Evolutionary conservation across 2,113 vertebrate genomes (phyloP).

Genomic region (Cervus canadensis): DNA sequence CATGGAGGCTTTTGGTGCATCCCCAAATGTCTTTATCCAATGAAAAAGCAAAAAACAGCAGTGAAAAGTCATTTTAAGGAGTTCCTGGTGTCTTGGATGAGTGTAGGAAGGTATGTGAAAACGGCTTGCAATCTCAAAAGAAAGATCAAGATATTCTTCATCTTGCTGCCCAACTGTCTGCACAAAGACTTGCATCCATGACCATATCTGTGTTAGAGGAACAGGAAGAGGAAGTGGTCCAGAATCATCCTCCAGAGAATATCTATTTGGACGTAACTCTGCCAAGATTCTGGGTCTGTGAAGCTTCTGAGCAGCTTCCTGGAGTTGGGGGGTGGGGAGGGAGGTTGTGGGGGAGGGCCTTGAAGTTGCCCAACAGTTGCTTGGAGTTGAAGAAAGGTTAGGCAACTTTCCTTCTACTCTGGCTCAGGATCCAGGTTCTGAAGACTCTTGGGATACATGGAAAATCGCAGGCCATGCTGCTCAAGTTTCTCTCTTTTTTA

Average conservation of each 20-base stretch:
- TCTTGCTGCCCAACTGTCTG: not conserved
- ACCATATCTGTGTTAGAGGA: rapidly evolving
- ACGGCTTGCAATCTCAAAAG: rapidly evolving
- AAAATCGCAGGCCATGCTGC: rapidly evolving
- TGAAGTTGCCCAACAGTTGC: not conserved
- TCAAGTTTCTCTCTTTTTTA: rapidly evolving
- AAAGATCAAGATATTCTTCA: rapidly evolving
- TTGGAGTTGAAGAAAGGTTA: not conserved
- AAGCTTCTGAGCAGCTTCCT: no score
- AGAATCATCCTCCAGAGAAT: rapidly evolving
- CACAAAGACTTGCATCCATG: rapidly evolving
- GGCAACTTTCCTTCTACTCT: rapidly evolving
- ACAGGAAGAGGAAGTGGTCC: not conserved
- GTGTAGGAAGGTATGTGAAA: rapidly evolving
- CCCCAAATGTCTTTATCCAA: no score
- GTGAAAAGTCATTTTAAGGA: no score
- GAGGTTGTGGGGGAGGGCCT: not conserved
- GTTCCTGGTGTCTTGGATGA: rapidly evolving
- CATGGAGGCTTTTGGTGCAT: rapidly evolving
- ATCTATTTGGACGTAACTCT: not conserved
- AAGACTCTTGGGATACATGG: rapidly evolving
- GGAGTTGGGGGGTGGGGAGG: rapidly evolving
- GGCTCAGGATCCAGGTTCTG: rapidly evolving
- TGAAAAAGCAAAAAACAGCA: no score
- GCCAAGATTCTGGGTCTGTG: rapidly evolving